Evolutionary conservation across 2,113 vertebrate genomes (phyloP).

Genomic region (Trogon surrucura): DNA sequence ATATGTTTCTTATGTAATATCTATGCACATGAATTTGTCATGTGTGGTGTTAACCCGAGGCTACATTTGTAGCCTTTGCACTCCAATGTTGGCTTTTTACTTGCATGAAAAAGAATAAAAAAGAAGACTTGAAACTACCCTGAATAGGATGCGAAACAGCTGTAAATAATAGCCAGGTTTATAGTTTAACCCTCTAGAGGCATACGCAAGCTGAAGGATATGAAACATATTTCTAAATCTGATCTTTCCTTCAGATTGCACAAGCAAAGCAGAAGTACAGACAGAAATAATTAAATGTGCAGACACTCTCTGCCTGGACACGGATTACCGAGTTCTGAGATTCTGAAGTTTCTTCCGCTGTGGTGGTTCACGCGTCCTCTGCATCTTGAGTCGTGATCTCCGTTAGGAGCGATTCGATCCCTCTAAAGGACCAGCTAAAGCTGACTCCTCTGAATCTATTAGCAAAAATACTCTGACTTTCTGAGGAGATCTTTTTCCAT

Average conservation of each 20-base stretch:
- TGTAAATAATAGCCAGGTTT: slow-evolving; percentile 19
- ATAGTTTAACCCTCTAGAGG: neutral
- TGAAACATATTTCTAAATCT: neutral
- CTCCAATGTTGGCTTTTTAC: neutral
- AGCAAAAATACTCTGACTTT: neutral
- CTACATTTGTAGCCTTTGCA: neutral
- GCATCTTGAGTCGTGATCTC: accelerated
- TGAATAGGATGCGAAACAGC: neutral
- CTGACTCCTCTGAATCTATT: neutral
- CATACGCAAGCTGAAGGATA: neutral
- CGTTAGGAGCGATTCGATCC: neutral
- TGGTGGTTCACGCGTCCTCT: neutral
- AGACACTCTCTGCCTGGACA: neutral
- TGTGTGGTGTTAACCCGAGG: slow-evolving; percentile 5
- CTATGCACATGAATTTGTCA: neutral
- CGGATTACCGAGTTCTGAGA: neutral
- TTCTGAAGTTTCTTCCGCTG: neutral
- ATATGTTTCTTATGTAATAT: neutral
- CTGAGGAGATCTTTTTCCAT: neutral
- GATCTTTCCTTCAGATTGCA: neutral
- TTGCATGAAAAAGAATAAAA: neutral
- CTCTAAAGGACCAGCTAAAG: neutral
- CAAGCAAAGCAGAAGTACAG: neutral
- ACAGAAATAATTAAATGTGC: neutral
- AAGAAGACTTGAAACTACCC: neutral